Evolutionary conservation across 2,888 invertebrate genomes (phyloP), one percentile per base, ranked within the genome.

Genomic region (Eumerus sabulonum): DNA sequence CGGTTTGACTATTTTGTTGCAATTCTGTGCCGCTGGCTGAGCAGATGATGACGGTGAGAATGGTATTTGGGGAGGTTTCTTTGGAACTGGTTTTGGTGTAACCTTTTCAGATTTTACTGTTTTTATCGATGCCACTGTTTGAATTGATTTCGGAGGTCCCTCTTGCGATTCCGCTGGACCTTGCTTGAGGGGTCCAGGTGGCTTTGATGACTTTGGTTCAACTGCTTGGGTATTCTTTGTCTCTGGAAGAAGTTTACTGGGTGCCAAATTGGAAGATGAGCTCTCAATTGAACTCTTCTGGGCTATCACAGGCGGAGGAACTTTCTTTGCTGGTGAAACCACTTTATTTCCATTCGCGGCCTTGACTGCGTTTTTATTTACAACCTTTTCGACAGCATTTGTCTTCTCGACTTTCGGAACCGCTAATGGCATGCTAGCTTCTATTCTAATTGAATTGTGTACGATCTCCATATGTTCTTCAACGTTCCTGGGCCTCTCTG

Each of bases 1-100:
- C 5, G 87, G 87, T 60, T 87, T 88, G 0, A 88, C 84, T 40
- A 88, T 87, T 82, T 87, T 87, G 0, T 85, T 84, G 1, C 83
- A 48, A 3, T 9, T 13, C 18, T 36, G 17, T 14, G 12, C 45
- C 16, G 44, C 1, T 1, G 50, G 64, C 14, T 50, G 53, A 27
- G 16, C 36, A 9, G 42, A 27, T 27, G 7, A 7, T 7, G 27
- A 7, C 7, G 2, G 27, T 11, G 47, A 57, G 48, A 16, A 14
- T 14, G 18, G 1, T 16, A 63, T 44, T 59, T 9, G 38, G 35
- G 14, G 16, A 11, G 3, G 5, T 44, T 3, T 14, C 9, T 27
- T 27, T 27, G 2, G 27, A 27, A 27, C n/a, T 5, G 16, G n/a
- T 38, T 50, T 51, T 1, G 40, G 40, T 40, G 40, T 40, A 3